phyloP scores from a whole-genome alignment of 2,797 vertebrate species.

The Sylvia borin region DNA sequence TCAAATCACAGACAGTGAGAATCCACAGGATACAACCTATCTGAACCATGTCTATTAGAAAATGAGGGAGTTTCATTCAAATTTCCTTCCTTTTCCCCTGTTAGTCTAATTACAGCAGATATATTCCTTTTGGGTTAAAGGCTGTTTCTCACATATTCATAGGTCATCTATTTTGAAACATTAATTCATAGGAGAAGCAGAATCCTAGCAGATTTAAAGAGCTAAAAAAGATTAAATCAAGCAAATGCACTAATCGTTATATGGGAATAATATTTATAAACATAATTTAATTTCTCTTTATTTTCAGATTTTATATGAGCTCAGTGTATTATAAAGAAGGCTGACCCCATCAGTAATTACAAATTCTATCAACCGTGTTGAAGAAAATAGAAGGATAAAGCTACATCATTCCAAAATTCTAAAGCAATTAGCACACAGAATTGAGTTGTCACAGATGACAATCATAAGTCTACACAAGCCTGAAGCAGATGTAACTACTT shows the following conservation, averaged over 20 bases:
- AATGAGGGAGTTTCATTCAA: constrained; percentile 16
- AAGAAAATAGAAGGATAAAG: constrained; percentile 36
- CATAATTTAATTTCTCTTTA: not conserved
- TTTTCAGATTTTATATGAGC: constrained; percentile 16
- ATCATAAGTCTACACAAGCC: not conserved
- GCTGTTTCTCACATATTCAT: not conserved
- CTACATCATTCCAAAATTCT: constrained; percentile 30
- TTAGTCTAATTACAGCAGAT: constrained; percentile 22
- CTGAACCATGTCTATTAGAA: constrained; percentile 2
- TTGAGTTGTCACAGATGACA: constrained; percentile 58
- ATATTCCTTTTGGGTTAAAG: constrained; percentile 46
- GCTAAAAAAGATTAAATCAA: not conserved
- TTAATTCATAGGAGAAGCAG: not conserved
- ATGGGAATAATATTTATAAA: not conserved
- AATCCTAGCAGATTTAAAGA: not conserved
- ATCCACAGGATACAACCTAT: not conserved
- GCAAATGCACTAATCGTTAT: not conserved
- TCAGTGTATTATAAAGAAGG: constrained; percentile 40
- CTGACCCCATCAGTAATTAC: constrained; percentile 38
- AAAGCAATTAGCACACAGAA: constrained; percentile 53
- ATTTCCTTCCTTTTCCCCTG: not conserved
- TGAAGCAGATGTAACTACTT: constrained; percentile 52
- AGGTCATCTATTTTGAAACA: constrained; percentile 7
- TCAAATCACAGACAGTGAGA: not conserved
- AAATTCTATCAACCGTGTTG: constrained; percentile 42